These are phyloP conservation scores for Drosophila miranda DNA, from an alignment of 1,140 invertebrate genomes.

Conservation along the genomic window DNA sequence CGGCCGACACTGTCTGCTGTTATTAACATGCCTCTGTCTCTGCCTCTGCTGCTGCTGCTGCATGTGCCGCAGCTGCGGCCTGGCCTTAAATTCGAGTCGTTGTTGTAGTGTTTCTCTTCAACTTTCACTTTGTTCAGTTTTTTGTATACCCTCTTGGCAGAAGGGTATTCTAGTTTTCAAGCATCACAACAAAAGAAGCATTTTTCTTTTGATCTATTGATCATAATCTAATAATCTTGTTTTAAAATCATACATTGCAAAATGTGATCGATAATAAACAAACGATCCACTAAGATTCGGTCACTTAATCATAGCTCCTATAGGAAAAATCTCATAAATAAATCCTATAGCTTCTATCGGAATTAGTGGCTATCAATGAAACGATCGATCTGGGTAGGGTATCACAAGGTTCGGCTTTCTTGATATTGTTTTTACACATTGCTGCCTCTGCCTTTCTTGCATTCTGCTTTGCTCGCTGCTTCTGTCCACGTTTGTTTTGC, in stretches of 20 bases:
- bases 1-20: slow-evolving; percentile 12
- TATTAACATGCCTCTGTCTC: slow-evolving; percentile 34
- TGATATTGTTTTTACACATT: slow-evolving; percentile 6
- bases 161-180: too few relatives aligned
- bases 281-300: too few relatives aligned
- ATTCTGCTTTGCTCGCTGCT: slow-evolving; percentile 34
- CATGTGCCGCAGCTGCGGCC: slow-evolving; percentile 19
- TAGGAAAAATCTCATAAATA: too few relatives aligned
- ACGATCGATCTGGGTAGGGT: too few relatives aligned
- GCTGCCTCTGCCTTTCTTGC: slow-evolving; percentile 37
- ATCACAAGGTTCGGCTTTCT: too few relatives aligned
- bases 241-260: too few relatives aligned
- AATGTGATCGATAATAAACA: too few relatives aligned
- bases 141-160: too few relatives aligned
- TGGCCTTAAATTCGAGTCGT: slow-evolving; percentile 48
- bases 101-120: slow-evolving; percentile 42
- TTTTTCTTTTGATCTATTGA: neutral
- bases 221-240: too few relatives aligned
- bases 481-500: slow-evolving; percentile 40
- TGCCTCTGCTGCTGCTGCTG: slow-evolving; percentile 26
- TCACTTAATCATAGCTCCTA: too few relatives aligned
- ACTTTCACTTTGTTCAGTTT: slow-evolving; percentile 61
- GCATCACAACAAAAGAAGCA: neutral
- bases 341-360: too few relatives aligned
- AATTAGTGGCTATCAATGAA: too few relatives aligned